These are phyloP conservation scores for Brachyrhaphis roseni DNA, from an alignment of 2,797 vertebrate genomes.

Conservation along the genomic window DNA sequence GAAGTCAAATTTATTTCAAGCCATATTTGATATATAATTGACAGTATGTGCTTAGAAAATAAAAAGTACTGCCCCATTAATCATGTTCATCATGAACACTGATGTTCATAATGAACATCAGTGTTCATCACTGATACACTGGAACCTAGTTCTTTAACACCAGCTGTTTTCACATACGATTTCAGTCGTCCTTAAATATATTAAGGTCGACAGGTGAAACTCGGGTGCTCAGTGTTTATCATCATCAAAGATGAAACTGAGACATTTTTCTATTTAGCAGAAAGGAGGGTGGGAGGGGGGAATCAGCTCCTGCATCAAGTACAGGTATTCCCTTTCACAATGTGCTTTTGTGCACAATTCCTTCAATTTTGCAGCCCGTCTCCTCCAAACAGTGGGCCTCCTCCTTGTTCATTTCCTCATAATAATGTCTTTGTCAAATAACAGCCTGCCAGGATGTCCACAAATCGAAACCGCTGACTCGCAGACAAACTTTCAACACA, in stretches of 20 bases:
- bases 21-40: no score
- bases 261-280: slow-evolving; percentile 55
- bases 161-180: slow-evolving; percentile 43
- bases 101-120: no score
- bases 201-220: slow-evolving; percentile 57
- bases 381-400: slow-evolving; percentile 73
- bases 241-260: slow-evolving; percentile 61
- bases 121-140: slow-evolving; percentile 13
- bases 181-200: slow-evolving; percentile 47
- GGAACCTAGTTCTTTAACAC: slow-evolving; percentile 37
- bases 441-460: slow-evolving; percentile 73
- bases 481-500: slow-evolving; percentile 70
- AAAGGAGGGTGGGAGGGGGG: slow-evolving; percentile 24
- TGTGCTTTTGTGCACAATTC: slow-evolving; percentile 72
- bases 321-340: slow-evolving; percentile 75
- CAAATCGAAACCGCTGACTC: slow-evolving; percentile 71
- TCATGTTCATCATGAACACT: slow-evolving; percentile 1
- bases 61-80: slow-evolving; percentile 4
- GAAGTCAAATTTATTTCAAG: no score
- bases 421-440: slow-evolving; percentile 83
- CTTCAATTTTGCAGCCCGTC: slow-evolving; percentile 50
- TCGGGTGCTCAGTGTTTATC: slow-evolving; percentile 57
- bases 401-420: slow-evolving; percentile 75
- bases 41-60: no score
- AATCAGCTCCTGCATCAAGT: slow-evolving; percentile 36